These are phyloP conservation scores for Athalia rosae DNA, from an alignment of 2,888 invertebrate species.

Conservation along the genomic window DNA sequence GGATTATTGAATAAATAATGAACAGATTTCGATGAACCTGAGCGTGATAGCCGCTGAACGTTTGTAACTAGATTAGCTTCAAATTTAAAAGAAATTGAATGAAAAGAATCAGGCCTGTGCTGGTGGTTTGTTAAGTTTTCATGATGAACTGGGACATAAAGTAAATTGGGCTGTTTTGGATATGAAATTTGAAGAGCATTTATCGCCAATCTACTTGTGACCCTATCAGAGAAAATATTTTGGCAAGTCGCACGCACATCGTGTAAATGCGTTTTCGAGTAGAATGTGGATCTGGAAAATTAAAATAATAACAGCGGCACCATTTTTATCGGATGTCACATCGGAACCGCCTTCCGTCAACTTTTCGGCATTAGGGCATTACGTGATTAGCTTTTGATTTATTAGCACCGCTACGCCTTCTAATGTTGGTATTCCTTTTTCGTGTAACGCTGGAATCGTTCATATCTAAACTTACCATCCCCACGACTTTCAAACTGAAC, in stretches of 20 bases:
- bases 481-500: not conserved
- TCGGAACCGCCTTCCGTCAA: constrained; percentile 44
- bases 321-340: constrained; percentile 40
- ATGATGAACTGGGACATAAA: constrained; percentile 26
- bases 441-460: not conserved
- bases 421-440: not conserved
- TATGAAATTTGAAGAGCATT: constrained; percentile 36
- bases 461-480: constrained; percentile 1
- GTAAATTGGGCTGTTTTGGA: constrained; percentile 28
- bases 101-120: constrained; percentile 17
- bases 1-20: constrained; percentile 33
- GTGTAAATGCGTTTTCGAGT: not conserved
- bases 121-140: constrained; percentile 28
- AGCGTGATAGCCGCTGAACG: constrained; percentile 17
- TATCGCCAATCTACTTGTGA: constrained; percentile 32
- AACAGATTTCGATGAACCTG: constrained; percentile 24
- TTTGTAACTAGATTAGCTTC: constrained; percentile 32
- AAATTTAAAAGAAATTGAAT: not conserved
- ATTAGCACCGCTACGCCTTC: constrained; percentile 32
- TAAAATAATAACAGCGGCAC: constrained; percentile 37
- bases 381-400: constrained; percentile 47
- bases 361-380: constrained; percentile 41
- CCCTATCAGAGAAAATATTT: constrained; percentile 28
- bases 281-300: constrained; percentile 35
- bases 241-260: constrained; percentile 29